These are phyloP conservation scores for Acyrthosiphon pisum DNA, from an alignment of 1,140 invertebrate genomes.

Conservation along the genomic window DNA sequence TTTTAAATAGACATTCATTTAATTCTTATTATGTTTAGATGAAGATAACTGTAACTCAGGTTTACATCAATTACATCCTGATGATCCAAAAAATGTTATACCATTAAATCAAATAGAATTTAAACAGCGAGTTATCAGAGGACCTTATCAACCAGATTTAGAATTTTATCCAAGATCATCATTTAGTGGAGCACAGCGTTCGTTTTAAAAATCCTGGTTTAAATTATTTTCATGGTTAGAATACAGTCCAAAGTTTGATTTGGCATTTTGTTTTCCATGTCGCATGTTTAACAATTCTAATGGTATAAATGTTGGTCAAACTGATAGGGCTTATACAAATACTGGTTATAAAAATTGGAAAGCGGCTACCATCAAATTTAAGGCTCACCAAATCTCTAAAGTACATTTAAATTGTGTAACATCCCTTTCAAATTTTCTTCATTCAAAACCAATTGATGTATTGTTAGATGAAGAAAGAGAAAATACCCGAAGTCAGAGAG, in stretches of 20 bases:
- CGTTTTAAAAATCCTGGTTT: background rate
- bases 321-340: background rate
- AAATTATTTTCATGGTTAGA: background rate
- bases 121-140: background rate
- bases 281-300: background rate
- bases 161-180: background rate
- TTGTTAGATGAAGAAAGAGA: background rate
- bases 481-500: background rate
- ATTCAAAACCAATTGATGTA: conserved; percentile 9
- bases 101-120: background rate
- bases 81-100: background rate
- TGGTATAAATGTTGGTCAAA: conserved; percentile 17
- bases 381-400: background rate
- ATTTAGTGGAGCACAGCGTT: background rate
- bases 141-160: background rate
- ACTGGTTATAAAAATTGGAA: background rate
- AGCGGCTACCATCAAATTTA: background rate
- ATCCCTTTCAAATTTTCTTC: background rate
- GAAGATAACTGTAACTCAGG: background rate
- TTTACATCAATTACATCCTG: conserved; percentile 31
- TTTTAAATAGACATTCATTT: background rate
- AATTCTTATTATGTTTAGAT: conserved; percentile 22
- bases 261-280: conserved; percentile 4
- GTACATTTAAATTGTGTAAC: background rate
- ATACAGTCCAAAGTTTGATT: background rate